Evolutionary conservation across 2,113 vertebrate genomes (phyloP).

Genomic region (Odocoileus virginianus): DNA sequence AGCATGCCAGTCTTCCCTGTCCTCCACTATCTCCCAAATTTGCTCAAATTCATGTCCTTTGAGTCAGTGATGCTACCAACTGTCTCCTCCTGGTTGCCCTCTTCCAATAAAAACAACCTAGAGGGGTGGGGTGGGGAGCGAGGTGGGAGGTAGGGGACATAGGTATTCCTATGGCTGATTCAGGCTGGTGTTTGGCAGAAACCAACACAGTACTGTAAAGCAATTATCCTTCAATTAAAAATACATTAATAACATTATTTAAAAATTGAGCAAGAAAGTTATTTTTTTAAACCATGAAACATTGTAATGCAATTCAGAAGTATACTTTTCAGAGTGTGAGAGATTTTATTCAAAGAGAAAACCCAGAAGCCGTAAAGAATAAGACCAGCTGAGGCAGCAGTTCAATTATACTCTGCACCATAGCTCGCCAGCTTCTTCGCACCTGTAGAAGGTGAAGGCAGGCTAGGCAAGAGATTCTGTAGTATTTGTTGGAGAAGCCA

Average conservation of each 20-base stretch:
- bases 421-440: not conserved
- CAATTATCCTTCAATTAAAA: not conserved
- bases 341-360: not conserved
- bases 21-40: not conserved
- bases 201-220: not conserved
- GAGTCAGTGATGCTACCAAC: not conserved
- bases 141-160: not conserved
- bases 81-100: not conserved
- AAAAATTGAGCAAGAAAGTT: not conserved
- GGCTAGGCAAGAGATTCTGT: not conserved
- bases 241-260: not conserved
- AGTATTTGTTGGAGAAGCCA: constrained; percentile 52
- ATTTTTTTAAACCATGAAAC: not conserved
- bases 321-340: not conserved
- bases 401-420: fast-evolving
- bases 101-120: not conserved
- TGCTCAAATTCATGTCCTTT: not conserved
- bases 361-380: not conserved
- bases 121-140: not conserved
- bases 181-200: not conserved
- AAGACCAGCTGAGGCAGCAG: not conserved
- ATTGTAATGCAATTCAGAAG: not conserved
- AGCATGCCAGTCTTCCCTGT: not conserved
- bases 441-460: not conserved
- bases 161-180: not conserved